Percentiles rank a stretch among this genome's conserved stretches.
These are phyloP conservation scores for Lottia scabra DNA, from an alignment of 2,888 invertebrate genomes.

Conservation along the genomic window DNA sequence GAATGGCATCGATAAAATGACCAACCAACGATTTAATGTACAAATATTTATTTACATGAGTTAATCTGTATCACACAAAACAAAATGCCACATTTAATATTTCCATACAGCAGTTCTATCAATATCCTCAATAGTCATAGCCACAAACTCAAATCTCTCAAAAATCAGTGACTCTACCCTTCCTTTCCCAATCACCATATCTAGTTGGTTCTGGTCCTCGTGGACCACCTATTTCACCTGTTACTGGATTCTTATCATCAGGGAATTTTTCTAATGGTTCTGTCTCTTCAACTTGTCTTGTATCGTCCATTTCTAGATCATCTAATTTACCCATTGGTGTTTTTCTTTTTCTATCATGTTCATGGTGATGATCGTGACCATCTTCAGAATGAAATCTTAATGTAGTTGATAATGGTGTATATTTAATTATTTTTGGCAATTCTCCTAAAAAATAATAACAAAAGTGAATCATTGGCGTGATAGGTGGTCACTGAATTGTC, in stretches of 20 bases:
- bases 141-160: slow-evolving; percentile 65
- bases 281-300: slow-evolving; percentile 76
- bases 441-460: no score
- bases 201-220: slow-evolving; percentile 97
- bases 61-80: no score
- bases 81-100: no score
- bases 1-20: no score
- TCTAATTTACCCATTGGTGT: slow-evolving; percentile 79
- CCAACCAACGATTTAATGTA: no score
- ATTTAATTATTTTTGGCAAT: no score
- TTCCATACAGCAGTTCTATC: no score
- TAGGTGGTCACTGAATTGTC: no score
- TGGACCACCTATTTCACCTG: slow-evolving; percentile 96
- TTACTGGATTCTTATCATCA: slow-evolving; percentile 87
- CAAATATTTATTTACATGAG: not conserved
- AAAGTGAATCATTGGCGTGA: no score
- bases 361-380: not conserved
- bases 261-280: slow-evolving; percentile 87
- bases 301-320: slow-evolving; percentile 72
- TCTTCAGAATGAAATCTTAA: no score
- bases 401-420: no score
- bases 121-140: no score
- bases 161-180: slow-evolving; percentile 96
- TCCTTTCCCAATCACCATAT: slow-evolving; percentile 99
- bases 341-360: slow-evolving; percentile 72